Percentiles rank a stretch among this genome's conserved stretches.
phyloP scores from a whole-genome alignment of 1,140 invertebrate species.

The Melitaea cinxia region DNA sequence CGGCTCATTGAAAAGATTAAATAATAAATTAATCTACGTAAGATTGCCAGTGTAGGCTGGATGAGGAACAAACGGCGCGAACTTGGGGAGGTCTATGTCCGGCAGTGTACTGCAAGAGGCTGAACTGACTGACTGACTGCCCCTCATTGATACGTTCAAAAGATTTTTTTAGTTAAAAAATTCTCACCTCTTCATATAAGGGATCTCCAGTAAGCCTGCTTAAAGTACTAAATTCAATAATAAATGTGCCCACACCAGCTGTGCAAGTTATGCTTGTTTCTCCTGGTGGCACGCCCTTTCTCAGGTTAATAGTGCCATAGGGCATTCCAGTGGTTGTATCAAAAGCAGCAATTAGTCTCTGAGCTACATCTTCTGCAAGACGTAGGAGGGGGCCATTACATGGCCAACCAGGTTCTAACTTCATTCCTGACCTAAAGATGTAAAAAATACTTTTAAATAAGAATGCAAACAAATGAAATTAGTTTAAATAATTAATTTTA shows the following conservation, averaged over 20 bases:
- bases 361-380: slow-evolving; percentile 96
- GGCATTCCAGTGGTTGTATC: slow-evolving; percentile 98
- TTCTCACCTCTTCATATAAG: slow-evolving; percentile 91
- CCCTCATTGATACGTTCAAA: too few species aligned
- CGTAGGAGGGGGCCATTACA: slow-evolving; percentile 96
- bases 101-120: too few species aligned
- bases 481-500: neutral
- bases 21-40: too few species aligned
- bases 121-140: too few species aligned
- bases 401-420: slow-evolving; percentile 96
- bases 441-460: neutral
- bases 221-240: slow-evolving; percentile 98
- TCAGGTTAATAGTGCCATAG: slow-evolving; percentile 97
- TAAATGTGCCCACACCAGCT: slow-evolving; percentile 98
- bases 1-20: too few species aligned
- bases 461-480: too few species aligned
- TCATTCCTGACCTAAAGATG: slow-evolving; percentile 87
- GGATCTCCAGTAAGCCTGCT: slow-evolving; percentile 97
- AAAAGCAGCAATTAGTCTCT: slow-evolving; percentile 94
- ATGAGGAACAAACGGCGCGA: too few species aligned
- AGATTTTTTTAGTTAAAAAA: neutral
- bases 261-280: slow-evolving; percentile 99
- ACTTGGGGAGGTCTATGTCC: too few species aligned
- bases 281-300: slow-evolving; percentile 94
- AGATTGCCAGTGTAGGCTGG: too few species aligned